A percentile compares a stretch with the other conserved stretches of the same genome.
phyloP scores from a whole-genome alignment of 2,113 vertebrate genomes.

The Donacobius atricapilla region DNA sequence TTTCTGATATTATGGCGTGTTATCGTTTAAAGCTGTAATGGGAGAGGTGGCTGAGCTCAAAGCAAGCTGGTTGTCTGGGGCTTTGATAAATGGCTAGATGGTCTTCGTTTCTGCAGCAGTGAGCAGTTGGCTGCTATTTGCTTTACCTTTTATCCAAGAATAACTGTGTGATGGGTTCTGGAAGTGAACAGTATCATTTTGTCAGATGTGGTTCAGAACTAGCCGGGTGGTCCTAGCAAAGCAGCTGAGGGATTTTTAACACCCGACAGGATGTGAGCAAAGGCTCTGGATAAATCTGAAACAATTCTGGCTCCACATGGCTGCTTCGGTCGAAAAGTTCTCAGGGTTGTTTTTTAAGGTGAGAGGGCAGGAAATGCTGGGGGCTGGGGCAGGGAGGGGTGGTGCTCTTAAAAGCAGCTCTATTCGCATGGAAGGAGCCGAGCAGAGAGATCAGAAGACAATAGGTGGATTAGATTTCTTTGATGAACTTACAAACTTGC shows the following conservation, averaged over 20 bases:
- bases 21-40: constrained; percentile 93
- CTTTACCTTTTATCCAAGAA: constrained; percentile 96
- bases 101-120: constrained; percentile 89
- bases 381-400: neutral
- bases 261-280: constrained; percentile 75
- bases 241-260: constrained; percentile 76
- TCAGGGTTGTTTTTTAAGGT: constrained; percentile 70
- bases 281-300: constrained; percentile 69
- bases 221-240: constrained; percentile 87
- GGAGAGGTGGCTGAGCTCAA: constrained; percentile 84
- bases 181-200: constrained; percentile 84
- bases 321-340: constrained; percentile 65
- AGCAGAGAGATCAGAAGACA: constrained; percentile 34
- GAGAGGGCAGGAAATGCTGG: constrained; percentile 72
- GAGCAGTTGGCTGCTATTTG: constrained; percentile 93
- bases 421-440: constrained; percentile 27
- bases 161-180: constrained; percentile 89
- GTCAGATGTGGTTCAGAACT: constrained; percentile 82
- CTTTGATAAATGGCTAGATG: constrained; percentile 93
- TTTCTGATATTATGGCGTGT: constrained; percentile 96
- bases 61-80: constrained; percentile 83
- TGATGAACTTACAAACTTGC: constrained; percentile 5
- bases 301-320: constrained; percentile 63
- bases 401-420: constrained; percentile 14
- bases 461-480: neutral